Base-by-base conservation (phyloP, 2,797 vertebrate genomes). In the Halcyon smyrnensis region DNA sequence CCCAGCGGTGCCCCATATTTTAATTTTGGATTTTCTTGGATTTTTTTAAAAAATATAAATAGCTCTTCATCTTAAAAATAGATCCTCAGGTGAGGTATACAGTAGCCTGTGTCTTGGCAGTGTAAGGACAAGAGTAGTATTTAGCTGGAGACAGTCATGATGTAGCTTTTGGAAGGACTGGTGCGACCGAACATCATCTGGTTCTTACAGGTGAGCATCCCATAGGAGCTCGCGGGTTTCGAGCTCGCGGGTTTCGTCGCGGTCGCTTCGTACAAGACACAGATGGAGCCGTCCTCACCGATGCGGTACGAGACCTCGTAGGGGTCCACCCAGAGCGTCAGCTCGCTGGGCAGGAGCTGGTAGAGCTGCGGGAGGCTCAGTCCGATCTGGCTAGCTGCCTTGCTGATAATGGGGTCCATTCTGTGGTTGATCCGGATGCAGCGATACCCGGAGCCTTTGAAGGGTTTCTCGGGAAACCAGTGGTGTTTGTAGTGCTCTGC, bases 291-390 rank as follows among this genome's bases (percentile, higher is more conserved):
- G 1, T 99, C 98, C 91, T 99, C 99, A 0, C 99, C 99, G 5
- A 99, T 99, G 32, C 99, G 98, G 56, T 99, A 99, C 1, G 98
- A 99, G 16, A 99, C 99, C 82, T 99, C 98, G 1, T 97, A 99
- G 15, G 99, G 99, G 91, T 99, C 99, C 56, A 99, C 98, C 99
- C 99, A 99, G 57, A 99, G 97, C 6, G 99, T 99, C 12, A 99
- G 98, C 98, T 99, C 98, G 0, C 98, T 97, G 68, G 99, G 99
- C 57, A 99, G 97, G 28, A 99, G 97, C 50, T 62, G 96, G 79
- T 97, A 98, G 8, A 99, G 97, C 97, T 98, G 98, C 1, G 98
- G 95, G 9, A 97, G 96, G 64, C 97, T 98, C 83, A 99, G 98
- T 93, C 98, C 98, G 0, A 98, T 98, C 43, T 94, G 98, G 67